Conservation (phyloP, 1,140 invertebrate genomes). For the Acyrthosiphon pisum region DNA sequence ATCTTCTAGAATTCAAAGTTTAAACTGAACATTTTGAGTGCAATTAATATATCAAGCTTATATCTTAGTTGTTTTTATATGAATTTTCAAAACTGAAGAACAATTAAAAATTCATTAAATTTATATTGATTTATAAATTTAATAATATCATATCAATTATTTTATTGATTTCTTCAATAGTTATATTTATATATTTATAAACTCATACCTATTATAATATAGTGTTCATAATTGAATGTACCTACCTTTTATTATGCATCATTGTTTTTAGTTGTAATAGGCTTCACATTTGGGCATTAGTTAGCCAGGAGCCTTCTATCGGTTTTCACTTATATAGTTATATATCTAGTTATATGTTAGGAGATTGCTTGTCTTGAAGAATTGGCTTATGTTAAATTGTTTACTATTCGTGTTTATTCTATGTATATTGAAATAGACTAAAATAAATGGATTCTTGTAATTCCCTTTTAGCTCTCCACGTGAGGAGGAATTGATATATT, state of each 20-base stretch:
- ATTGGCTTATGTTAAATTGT: neutral
- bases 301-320: neutral
- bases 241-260: neutral
- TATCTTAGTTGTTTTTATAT: neutral
- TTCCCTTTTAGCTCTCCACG: neutral
- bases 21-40: neutral
- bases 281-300: neutral
- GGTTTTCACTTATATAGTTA: neutral
- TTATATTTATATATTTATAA: neutral
- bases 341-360: neutral
- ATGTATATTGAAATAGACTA: neutral
- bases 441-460: neutral
- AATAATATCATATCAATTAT: slow-evolving; percentile 1
- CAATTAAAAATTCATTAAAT: neutral
- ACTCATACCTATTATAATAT: too few relatives aligned
- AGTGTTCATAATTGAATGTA: neutral
- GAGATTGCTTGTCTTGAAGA: neutral
- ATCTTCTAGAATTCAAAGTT: neutral
- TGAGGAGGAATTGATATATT: neutral
- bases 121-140: neutral
- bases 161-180: neutral
- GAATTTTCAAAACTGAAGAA: neutral
- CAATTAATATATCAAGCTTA: neutral
- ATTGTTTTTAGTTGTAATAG: neutral
- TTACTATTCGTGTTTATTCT: neutral